Conservation (phyloP, 2,888 invertebrate genomes). For the Helobdella robusta region DNA sequence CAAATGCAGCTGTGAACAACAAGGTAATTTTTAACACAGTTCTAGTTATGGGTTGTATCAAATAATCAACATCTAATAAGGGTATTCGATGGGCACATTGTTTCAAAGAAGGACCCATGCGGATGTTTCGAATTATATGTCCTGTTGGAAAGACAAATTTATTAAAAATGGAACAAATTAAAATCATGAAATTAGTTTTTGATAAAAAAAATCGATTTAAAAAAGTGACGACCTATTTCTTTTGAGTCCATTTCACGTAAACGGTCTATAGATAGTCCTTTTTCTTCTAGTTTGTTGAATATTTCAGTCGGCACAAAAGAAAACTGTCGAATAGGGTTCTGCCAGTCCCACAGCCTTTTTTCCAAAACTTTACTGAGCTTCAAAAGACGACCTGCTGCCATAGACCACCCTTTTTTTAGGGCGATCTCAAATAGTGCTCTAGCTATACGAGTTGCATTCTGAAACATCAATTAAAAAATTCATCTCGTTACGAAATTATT, state of each 20-base stretch:
- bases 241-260: slow-evolving; percentile 75
- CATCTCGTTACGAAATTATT: not conserved
- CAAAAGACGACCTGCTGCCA: slow-evolving; percentile 74
- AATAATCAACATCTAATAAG: slow-evolving; percentile 67
- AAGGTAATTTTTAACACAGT: slow-evolving; percentile 63
- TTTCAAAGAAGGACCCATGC: slow-evolving; percentile 66
- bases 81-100: slow-evolving; percentile 79
- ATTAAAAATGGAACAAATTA: not conserved
- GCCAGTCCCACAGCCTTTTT: slow-evolving; percentile 75
- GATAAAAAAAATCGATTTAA: not conserved
- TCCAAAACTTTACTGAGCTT: slow-evolving; percentile 63
- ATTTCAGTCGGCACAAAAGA: slow-evolving; percentile 58
- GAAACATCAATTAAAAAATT: slow-evolving; percentile 22
- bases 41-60: slow-evolving; percentile 86
- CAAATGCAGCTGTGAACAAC: slow-evolving; percentile 56
- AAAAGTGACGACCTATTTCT: slow-evolving; percentile 62
- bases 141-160: slow-evolving; percentile 47
- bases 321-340: slow-evolving; percentile 72
- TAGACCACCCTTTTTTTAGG: slow-evolving; percentile 75
- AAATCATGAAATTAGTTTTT: not conserved
- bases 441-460: slow-evolving; percentile 82
- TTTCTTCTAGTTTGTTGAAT: slow-evolving; percentile 68
- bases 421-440: slow-evolving; percentile 89
- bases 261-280: slow-evolving; percentile 64
- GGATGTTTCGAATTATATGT: slow-evolving; percentile 65